phyloP scores from a whole-genome alignment of 2,888 invertebrate species.

The Chaitophorus viminalis region DNA sequence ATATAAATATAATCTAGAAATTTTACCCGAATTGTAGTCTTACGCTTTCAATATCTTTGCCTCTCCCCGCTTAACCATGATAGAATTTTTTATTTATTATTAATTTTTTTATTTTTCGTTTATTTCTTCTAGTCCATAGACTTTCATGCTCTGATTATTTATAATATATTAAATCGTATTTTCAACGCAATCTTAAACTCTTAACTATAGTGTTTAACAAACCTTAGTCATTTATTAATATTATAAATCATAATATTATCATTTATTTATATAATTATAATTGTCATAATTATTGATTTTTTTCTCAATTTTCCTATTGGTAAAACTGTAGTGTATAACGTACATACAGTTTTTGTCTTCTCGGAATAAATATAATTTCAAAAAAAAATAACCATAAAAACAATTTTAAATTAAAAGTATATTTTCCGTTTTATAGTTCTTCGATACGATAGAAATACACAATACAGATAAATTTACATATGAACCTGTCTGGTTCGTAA shows the following conservation, averaged over 20 bases:
- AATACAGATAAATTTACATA: not conserved
- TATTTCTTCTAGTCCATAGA: no score
- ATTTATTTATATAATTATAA: not conserved
- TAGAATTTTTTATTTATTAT: no score
- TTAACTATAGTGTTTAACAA: no score
- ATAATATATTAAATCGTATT: no score
- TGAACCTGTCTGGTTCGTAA: not conserved
- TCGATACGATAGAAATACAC: not conserved
- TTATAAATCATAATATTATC: no score
- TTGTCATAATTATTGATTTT: not conserved
- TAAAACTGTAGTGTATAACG: not conserved
- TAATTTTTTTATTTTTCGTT: no score
- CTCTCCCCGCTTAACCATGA: no score
- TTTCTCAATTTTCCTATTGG: not conserved
- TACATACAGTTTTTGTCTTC: not conserved
- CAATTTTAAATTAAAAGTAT: not conserved
- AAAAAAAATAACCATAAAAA: not conserved
- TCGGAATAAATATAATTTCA: not conserved
- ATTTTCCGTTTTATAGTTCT: not conserved
- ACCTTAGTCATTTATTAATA: no score
- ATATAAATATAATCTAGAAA: not conserved
- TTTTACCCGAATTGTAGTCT: no score
- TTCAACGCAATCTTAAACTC: no score
- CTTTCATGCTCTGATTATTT: no score
- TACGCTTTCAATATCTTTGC: no score